phyloP scores from a whole-genome alignment of 2,797 vertebrate genomes.

The Pogoniulus pusillus region DNA sequence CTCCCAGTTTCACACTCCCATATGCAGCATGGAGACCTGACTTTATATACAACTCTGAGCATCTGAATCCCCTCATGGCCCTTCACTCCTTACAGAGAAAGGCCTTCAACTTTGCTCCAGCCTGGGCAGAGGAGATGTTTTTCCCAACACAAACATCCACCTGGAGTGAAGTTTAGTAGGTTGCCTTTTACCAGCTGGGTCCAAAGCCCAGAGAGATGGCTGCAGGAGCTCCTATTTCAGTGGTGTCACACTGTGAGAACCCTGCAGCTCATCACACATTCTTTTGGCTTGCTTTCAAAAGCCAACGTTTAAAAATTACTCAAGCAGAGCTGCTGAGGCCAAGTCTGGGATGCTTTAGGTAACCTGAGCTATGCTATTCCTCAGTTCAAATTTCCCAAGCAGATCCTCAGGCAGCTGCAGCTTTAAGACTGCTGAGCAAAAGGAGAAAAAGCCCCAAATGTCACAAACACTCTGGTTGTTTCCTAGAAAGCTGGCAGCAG shows the following conservation, averaged over 20 bases:
- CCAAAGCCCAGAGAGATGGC: not conserved
- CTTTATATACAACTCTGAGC: not conserved
- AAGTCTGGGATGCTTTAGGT: not conserved
- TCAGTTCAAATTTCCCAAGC: not conserved
- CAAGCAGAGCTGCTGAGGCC: not conserved
- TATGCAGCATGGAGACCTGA: not conserved
- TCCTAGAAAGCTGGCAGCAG: not conserved
- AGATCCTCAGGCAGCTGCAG: not conserved
- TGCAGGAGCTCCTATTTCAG: not conserved
- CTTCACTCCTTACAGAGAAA: not conserved
- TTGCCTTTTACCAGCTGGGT: not conserved
- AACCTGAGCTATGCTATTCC: not conserved
- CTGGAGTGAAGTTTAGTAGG: not conserved
- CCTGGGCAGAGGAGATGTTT: not conserved
- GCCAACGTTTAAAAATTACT: not conserved
- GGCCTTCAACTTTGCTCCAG: not conserved
- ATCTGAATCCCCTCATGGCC: fast-evolving
- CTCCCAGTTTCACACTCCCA: not conserved
- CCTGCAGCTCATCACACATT: fast-evolving
- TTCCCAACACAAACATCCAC: not conserved
- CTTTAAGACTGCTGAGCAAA: not conserved
- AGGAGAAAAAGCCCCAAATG: no score
- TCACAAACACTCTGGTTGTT: not conserved
- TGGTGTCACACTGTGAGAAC: not conserved
- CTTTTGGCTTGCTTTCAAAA: not conserved